phyloP scores from a whole-genome alignment of 30 jellyfish, hydroid and myxozoan genomes.

The Catostylus mosaicus region DNA sequence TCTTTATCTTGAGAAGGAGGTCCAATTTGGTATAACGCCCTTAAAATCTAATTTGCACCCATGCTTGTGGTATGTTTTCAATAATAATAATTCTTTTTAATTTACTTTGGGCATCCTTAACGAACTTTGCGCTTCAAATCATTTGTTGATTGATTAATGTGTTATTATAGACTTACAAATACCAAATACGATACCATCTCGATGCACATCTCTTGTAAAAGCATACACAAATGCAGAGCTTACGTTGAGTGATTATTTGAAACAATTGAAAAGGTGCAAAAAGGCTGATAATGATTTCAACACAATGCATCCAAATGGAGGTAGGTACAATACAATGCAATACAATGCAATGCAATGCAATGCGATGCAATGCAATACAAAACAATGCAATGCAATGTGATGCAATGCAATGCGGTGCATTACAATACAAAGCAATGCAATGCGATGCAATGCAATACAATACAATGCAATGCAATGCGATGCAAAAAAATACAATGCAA shows the following conservation, averaged over 20 bases:
- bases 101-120: neutral
- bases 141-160: neutral
- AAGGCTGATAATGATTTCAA: slow-evolving; percentile 62
- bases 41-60: no score
- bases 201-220: slow-evolving; percentile 71
- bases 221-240: slow-evolving; percentile 82
- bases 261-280: slow-evolving; percentile 76
- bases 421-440: neutral
- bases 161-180: slow-evolving; percentile 40
- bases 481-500: no score
- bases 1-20: no score
- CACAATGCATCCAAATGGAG: slow-evolving; percentile 39
- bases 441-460: neutral
- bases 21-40: no score
- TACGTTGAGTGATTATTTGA: slow-evolving; percentile 75
- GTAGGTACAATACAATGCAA: neutral
- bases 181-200: slow-evolving; percentile 77
- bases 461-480: no score
- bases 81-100: no score
- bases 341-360: neutral
- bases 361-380: neutral
- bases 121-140: neutral
- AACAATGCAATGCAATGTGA: neutral
- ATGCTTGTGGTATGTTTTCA: no score
- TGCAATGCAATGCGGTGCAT: neutral